These are phyloP conservation scores for Cottoperca gobio DNA, from an alignment of 2,797 vertebrate genomes.

Conservation along the genomic window DNA sequence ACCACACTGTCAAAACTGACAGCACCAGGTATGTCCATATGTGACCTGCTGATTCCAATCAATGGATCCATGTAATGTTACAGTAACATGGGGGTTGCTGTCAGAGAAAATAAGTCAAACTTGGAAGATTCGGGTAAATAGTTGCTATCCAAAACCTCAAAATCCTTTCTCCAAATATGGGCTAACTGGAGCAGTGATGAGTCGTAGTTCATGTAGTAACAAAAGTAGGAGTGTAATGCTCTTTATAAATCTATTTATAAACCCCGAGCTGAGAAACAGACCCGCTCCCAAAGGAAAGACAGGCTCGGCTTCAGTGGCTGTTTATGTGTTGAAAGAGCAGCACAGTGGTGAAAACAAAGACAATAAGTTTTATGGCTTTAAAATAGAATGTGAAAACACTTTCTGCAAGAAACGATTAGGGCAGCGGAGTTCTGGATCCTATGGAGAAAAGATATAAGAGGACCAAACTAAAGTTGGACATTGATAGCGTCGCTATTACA, in stretches of 20 bases:
- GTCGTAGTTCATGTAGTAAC: conserved; percentile 40
- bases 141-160: background rate
- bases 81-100: background rate
- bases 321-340: conserved; percentile 28
- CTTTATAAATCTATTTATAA: conserved; percentile 76
- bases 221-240: conserved; percentile 52
- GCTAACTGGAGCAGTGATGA: conserved; percentile 14
- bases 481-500: background rate
- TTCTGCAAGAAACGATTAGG: background rate
- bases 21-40: background rate
- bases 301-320: conserved; percentile 21
- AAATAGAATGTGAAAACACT: conserved; percentile 15
- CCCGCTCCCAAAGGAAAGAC: conserved; percentile 55
- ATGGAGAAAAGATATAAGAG: conserved; percentile 27
- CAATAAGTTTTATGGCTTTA: conserved; percentile 14
- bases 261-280: conserved; percentile 61
- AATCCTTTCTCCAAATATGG: conserved; percentile 3
- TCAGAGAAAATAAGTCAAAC: no score
- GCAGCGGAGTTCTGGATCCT: conserved; percentile 13
- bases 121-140: background rate
- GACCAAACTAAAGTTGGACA: conserved; percentile 22
- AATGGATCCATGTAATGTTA: background rate
- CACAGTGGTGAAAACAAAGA: background rate
- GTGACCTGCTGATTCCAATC: background rate
- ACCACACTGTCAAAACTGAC: background rate